Conservation (phyloP, 2,888 invertebrate genomes). For the Hyppa rectilinea region DNA sequence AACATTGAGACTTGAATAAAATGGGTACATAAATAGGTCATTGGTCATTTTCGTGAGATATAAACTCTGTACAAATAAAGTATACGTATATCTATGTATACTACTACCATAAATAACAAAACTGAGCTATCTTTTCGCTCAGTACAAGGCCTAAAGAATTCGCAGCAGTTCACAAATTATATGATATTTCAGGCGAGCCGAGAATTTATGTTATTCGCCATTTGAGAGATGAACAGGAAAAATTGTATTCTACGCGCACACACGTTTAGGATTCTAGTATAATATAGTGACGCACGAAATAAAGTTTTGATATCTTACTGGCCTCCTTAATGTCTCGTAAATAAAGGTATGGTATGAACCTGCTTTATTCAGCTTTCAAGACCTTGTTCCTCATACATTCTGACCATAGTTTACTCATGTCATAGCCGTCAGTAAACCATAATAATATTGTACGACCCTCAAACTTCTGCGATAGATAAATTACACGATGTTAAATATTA, state of each 20-base stretch:
- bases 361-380: background rate
- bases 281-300: conserved; percentile 8
- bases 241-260: conserved; percentile 66
- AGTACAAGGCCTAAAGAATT: conserved; percentile 64
- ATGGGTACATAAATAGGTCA: too few species aligned
- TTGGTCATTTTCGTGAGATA: too few species aligned
- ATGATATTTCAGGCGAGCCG: conserved; percentile 66
- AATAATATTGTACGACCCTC: too few species aligned
- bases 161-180: conserved; percentile 68
- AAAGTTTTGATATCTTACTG: conserved; percentile 2
- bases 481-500: too few species aligned
- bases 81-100: background rate
- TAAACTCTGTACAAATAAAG: too few species aligned
- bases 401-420: background rate
- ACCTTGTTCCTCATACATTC: background rate
- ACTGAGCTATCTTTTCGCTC: conserved; percentile 11
- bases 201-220: conserved; percentile 72
- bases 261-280: conserved; percentile 27
- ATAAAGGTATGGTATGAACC: background rate
- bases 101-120: background rate
- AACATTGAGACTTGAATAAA: too few species aligned
- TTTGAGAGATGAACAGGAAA: conserved; percentile 70
- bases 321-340: background rate
- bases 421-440: too few species aligned
- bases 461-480: too few species aligned